A percentile compares a stretch with the other conserved stretches of the same genome.
Evolutionary conservation across 2,888 invertebrate species (phyloP).

Genomic region (Limnephilus marmoratus): DNA sequence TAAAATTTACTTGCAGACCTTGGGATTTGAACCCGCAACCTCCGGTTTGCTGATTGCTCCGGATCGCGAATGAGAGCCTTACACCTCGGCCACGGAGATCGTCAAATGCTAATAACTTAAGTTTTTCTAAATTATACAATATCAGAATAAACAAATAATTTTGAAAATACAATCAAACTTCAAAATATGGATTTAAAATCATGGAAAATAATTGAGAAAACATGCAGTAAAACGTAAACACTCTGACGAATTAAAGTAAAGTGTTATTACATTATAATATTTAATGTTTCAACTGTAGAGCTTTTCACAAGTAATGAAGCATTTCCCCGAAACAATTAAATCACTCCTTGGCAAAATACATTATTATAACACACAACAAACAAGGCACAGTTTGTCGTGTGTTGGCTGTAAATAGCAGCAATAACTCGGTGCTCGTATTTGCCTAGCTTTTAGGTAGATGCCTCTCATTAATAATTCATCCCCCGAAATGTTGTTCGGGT

Average conservation of each 20-base stretch:
- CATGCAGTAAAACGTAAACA: neutral
- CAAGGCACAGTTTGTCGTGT: conserved; percentile 19
- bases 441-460: conserved; percentile 20
- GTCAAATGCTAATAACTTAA: too few species aligned
- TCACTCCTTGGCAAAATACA: conserved; percentile 18
- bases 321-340: conserved; percentile 67
- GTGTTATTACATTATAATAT: neutral
- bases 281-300: neutral
- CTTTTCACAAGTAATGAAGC: neutral
- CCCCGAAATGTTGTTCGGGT: conserved; percentile 56
- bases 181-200: neutral
- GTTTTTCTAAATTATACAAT: too few species aligned
- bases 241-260: neutral
- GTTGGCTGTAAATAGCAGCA: conserved; percentile 27
- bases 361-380: conserved; percentile 40
- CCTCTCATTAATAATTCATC: conserved; percentile 63
- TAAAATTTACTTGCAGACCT: too few species aligned
- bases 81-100: too few species aligned
- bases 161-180: neutral
- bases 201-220: neutral
- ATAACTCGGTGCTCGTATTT: conserved; percentile 47
- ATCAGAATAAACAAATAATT: neutral
- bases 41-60: too few species aligned
- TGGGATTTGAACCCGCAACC: too few species aligned
- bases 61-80: too few species aligned